Conservation (phyloP, 2,888 invertebrate species). For the Megaustenia siamemsis region DNA sequence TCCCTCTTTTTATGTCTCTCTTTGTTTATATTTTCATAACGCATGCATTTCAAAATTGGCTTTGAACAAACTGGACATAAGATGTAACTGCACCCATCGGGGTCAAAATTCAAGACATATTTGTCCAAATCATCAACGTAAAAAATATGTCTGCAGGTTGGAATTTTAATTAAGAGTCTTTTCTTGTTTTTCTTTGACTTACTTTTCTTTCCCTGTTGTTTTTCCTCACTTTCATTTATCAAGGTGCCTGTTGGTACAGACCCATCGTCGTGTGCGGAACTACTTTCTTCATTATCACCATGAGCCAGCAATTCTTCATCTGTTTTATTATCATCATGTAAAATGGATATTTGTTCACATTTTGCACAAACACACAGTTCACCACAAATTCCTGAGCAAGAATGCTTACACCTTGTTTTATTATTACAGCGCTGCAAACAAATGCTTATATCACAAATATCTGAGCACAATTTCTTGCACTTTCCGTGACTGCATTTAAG, state of each 20-base stretch:
- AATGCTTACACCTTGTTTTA: constrained; percentile 24
- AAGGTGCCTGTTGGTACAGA: not conserved
- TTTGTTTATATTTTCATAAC: constrained; percentile 41
- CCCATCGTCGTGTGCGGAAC: too few species aligned
- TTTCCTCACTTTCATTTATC: not conserved
- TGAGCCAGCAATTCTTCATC: not conserved
- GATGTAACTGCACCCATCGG: constrained; percentile 24
- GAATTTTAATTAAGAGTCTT: constrained; percentile 41
- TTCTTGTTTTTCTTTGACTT: not conserved
- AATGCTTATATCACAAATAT: constrained; percentile 23
- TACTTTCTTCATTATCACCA: not conserved
- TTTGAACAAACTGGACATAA: constrained; percentile 53
- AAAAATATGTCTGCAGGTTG: constrained; percentile 51
- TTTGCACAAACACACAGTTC: constrained; percentile 53
- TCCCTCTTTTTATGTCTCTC: constrained; percentile 18
- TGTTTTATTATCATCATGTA: not conserved
- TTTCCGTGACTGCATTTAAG: constrained; percentile 32
- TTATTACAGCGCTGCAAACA: constrained; percentile 28
- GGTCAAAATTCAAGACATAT: constrained; percentile 37
- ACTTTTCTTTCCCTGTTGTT: not conserved
- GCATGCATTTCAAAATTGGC: constrained; percentile 43
- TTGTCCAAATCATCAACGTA: constrained; percentile 47
- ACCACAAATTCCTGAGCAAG: constrained; percentile 53
- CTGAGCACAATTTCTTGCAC: constrained; percentile 41
- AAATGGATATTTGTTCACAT: constrained; percentile 46